Percentiles rank a stretch among this genome's conserved stretches.
Evolutionary conservation across 2,113 vertebrate genomes (phyloP).

Genomic region (Sorex fumeus): DNA sequence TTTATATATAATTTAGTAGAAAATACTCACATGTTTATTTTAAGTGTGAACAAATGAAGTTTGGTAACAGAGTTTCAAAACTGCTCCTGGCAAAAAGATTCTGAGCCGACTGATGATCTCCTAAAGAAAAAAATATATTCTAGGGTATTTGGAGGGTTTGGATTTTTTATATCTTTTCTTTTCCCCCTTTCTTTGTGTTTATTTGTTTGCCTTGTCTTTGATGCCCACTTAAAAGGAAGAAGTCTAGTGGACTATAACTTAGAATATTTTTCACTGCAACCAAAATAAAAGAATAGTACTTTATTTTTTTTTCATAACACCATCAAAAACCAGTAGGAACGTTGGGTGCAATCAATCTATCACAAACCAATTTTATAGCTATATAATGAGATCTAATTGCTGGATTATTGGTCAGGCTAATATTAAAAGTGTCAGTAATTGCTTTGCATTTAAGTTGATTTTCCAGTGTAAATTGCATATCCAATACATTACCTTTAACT

Average conservation of each 20-base stretch:
- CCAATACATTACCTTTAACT: constrained; percentile 87
- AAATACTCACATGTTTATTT: constrained; percentile 67
- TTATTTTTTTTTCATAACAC: constrained; percentile 85
- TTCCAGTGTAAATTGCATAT: constrained; percentile 89
- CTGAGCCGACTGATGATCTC: constrained; percentile 83
- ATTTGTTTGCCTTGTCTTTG: constrained; percentile 73
- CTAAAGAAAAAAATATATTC: constrained; percentile 78
- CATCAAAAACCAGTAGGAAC: constrained; percentile 85
- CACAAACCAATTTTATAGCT: constrained; percentile 90
- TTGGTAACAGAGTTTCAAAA: constrained; percentile 80
- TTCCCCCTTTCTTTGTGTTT: constrained; percentile 70
- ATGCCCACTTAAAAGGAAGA: constrained; percentile 76
- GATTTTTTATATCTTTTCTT: constrained; percentile 44
- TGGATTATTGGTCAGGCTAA: constrained; percentile 91
- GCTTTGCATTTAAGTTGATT: constrained; percentile 88
- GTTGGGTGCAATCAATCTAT: constrained; percentile 89
- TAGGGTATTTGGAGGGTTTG: constrained; percentile 72
- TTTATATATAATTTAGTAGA: constrained; percentile 48
- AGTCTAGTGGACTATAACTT: constrained; percentile 78
- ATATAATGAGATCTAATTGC: constrained; percentile 92
- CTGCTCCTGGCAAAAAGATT: constrained; percentile 85
- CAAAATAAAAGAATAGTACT: constrained; percentile 82
- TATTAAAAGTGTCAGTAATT: constrained; percentile 91
- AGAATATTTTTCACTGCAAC: constrained; percentile 63
- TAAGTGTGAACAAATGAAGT: constrained; percentile 77